Evolutionary conservation across 2,113 vertebrate genomes (phyloP), one percentile per base, ranked within the genome.

Genomic region (Desmodus rotundus): DNA sequence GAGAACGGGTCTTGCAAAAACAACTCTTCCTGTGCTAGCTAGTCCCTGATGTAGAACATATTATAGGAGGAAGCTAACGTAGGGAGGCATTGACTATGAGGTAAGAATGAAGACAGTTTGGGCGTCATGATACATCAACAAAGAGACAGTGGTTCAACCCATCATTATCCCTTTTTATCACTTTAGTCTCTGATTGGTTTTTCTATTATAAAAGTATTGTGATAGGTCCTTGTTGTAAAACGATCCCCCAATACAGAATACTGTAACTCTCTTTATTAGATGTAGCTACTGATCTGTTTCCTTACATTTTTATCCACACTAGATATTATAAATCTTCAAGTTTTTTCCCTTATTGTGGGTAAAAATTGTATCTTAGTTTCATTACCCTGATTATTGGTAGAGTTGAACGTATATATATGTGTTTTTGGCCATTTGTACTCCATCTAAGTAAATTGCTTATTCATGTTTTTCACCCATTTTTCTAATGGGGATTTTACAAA

Each of bases 361-460:
- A 78, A 87, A 87, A 93, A 58, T 81, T 58, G 5, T 80, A 84
- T 74, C 54, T 90, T 80, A 72, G 70, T 96, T 89, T 88, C 33
- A 76, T 63, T 91, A 14, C n/a, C 92, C 61, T 63, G 20, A 36
- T 83, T 95, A 50, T 63, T 86, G 58, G 24, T 70, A 52, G 41
- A 86, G 15, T 50, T 85, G 24, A 89, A 61, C 2, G 24, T 89
- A 70, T 77, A 94, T 93, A 73, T 54, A 2, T 56, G 43, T 70
- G 11, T 19, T 93, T 96, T 56, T 14, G 22, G 28, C 19, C 33
- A 85, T 89, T 78, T 82, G 17, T 7, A 50, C 36, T 74, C 77
- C 26, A 33, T 76, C 41, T 86, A 68, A 68, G 31, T 61, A 28
- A 91, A 78, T 72, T 92, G 52, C 50, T 93, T 88, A 2, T 52